Base-by-base conservation (phyloP, 2,888 invertebrate genomes). In the Agrotis segetum region DNA sequence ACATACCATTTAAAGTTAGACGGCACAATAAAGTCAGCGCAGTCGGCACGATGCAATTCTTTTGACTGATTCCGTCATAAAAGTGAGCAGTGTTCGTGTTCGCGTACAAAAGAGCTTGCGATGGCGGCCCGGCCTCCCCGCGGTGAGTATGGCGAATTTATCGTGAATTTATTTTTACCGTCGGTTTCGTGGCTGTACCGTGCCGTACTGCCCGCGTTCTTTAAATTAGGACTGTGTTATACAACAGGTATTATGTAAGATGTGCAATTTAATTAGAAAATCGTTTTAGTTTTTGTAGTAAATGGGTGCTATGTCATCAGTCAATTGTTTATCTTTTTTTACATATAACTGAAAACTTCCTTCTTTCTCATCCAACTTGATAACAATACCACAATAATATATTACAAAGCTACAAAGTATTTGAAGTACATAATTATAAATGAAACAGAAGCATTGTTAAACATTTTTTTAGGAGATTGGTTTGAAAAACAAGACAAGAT, bases 71-170 rank as follows among this genome's bases (percentile, higher is more conserved):
- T 46, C 55, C 52, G 46, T 71, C 63, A 46, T 76, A 76, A 77
- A 75, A 71, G 47, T 75, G 71, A 50, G 71, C 55, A 53, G 34
- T 55, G 50, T 63, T 58, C 21, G 44, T 47, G 71, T 55, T 17
- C 63, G 16, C 14, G 3, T 34, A 61, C 46, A 72, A 66, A 59
- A 59, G 71, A 52, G 58, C 44, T 56, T 21, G 47, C 29, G 34
- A 34, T 34, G 34, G 34, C 34, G 34, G 34, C 34, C 34, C 34
- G 16, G 4, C 3, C 77, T 40, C 65, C 75, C 77, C 47, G 77
- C 29, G 61, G 72, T 24, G 61, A 47, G 52, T 71, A 44, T 24
- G 44, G 77, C 77, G n/a, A 77, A 76, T 76, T 77, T 77, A 76
- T 46, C 56, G 77, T 65, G n/a, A 62, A 76, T 71, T 77, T 77